Conservation (phyloP, 1,140 invertebrate genomes). For the Drosophila athabasca region DNA sequence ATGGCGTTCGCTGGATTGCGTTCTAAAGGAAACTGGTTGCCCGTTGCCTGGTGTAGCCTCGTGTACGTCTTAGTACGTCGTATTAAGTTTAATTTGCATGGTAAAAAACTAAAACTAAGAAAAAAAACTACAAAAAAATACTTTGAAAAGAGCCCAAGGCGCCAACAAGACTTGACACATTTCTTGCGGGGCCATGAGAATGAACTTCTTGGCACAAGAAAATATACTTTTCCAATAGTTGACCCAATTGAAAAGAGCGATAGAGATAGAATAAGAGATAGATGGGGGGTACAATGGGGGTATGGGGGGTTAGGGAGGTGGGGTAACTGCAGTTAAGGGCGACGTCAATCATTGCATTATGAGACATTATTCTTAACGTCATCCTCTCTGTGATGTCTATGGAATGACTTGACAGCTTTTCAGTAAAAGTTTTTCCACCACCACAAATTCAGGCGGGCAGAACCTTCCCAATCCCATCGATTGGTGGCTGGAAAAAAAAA, state of each 20-base stretch:
- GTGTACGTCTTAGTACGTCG: slow-evolving; percentile 46
- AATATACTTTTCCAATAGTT: slow-evolving; percentile 51
- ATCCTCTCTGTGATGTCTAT: slow-evolving; percentile 56
- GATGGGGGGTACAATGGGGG: too few relatives aligned
- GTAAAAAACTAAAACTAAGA: slow-evolving; percentile 25
- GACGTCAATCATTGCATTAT: slow-evolving; percentile 72
- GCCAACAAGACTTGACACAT: slow-evolving; percentile 66
- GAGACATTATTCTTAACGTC: slow-evolving; percentile 60
- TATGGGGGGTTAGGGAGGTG: background rate
- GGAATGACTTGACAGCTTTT: slow-evolving; percentile 72
- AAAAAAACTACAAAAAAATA: slow-evolving; percentile 29
- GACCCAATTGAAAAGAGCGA: slow-evolving; percentile 57
- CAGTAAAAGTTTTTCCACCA: slow-evolving; percentile 47
- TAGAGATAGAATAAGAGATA: slow-evolving; percentile 4
- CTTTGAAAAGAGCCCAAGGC: slow-evolving; percentile 41
- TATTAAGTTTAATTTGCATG: slow-evolving; percentile 73
- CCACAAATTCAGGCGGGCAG: slow-evolving; percentile 42
- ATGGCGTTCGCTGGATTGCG: slow-evolving; percentile 33
- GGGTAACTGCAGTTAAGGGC: slow-evolving; percentile 31
- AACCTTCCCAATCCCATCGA: slow-evolving; percentile 28
- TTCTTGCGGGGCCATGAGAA: slow-evolving; percentile 53
- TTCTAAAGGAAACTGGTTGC: slow-evolving; percentile 33
- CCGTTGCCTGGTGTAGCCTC: slow-evolving; percentile 45
- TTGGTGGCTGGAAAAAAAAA: slow-evolving; percentile 45
- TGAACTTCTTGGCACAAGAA: slow-evolving; percentile 31